These are phyloP conservation scores for Tichodroma muraria DNA, from an alignment of 2,113 vertebrate genomes.

Conservation along the genomic window DNA sequence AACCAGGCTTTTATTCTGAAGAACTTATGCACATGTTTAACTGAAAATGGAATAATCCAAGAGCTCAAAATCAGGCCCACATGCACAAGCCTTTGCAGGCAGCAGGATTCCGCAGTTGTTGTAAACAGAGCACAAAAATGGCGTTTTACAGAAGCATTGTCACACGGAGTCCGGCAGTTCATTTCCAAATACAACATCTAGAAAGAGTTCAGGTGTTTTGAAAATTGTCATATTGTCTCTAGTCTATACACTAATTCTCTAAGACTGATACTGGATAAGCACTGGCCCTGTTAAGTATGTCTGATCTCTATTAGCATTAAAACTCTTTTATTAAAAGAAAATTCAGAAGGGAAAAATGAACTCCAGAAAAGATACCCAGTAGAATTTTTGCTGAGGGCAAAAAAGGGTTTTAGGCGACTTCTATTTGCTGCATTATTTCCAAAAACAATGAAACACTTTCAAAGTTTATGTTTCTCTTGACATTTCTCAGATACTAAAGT, in stretches of 20 bases:
- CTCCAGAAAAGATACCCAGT: neutral
- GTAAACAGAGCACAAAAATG: accelerated
- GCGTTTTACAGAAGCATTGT: accelerated
- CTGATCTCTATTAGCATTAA: neutral
- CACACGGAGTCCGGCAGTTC: neutral
- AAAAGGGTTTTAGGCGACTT: neutral
- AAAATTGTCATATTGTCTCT: neutral
- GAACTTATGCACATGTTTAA: neutral
- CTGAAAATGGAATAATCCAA: neutral
- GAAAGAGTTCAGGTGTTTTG: neutral
- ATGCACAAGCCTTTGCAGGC: neutral
- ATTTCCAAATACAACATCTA: neutral
- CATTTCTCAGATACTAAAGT: neutral
- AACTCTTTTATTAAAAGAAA: neutral
- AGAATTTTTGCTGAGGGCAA: neutral
- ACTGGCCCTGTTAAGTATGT: neutral
- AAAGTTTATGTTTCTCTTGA: constrained; percentile 8
- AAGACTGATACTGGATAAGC: neutral
- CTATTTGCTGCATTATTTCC: neutral
- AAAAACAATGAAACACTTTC: neutral
- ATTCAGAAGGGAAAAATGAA: neutral
- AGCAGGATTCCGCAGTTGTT: neutral
- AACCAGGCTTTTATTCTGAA: neutral
- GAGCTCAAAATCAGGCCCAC: neutral
- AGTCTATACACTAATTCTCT: neutral